Percentiles rank a stretch among this genome's conserved stretches.
Conservation (phyloP, 1,140 invertebrate genomes). For the Prorops nasuta region DNA sequence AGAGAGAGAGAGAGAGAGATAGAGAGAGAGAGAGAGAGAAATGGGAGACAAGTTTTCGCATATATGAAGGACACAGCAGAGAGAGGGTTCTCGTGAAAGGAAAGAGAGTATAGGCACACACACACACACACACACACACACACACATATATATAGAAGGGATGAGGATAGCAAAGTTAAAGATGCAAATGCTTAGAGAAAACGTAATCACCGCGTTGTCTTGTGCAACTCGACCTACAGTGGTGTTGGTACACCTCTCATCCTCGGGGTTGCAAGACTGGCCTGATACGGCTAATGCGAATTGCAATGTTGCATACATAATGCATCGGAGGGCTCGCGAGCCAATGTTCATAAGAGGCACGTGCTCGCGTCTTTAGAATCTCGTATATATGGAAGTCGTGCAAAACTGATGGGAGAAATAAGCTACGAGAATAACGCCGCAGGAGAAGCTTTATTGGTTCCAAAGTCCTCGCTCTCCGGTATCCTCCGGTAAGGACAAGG, state of each 20-base stretch:
- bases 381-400: neutral
- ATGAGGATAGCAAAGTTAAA: constrained; percentile 20
- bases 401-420: neutral
- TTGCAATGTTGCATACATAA: constrained; percentile 31
- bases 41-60: too few relatives aligned
- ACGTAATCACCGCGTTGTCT: constrained; percentile 11
- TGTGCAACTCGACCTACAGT: constrained; percentile 15
- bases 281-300: constrained; percentile 23
- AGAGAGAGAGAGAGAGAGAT: too few relatives aligned
- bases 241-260: too few relatives aligned
- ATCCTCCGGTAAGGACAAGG: too few relatives aligned
- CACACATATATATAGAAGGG: too few relatives aligned
- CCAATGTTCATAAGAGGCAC: neutral
- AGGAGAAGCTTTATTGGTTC: neutral
- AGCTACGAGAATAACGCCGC: neutral
- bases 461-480: too few relatives aligned
- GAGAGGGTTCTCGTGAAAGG: too few relatives aligned
- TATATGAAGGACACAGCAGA: too few relatives aligned
- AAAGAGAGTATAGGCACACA: too few relatives aligned
- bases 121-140: too few relatives aligned
- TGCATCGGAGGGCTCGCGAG: constrained; percentile 6
- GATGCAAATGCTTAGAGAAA: constrained; percentile 27
- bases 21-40: too few relatives aligned
- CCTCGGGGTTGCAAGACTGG: too few relatives aligned
- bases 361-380: neutral